Conservation (phyloP, 2,888 invertebrate species). For the Cheiracanthium punctorium region DNA sequence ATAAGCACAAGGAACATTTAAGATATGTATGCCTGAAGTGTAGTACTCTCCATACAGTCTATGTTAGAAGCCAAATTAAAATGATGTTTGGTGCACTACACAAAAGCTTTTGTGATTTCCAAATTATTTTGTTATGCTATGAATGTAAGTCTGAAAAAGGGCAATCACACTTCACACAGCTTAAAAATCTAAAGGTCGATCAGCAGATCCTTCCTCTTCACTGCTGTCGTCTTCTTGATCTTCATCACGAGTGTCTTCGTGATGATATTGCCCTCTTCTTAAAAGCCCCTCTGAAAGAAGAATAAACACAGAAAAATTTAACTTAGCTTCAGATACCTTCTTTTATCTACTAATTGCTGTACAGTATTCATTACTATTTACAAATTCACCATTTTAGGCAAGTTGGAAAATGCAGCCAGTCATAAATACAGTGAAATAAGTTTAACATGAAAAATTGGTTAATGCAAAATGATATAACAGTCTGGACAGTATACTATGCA, state of each 20-base stretch:
- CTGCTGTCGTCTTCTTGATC: slow-evolving; percentile 84
- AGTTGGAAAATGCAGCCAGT: no score
- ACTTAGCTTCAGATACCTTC: no score
- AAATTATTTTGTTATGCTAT: slow-evolving; percentile 22
- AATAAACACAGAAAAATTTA: no score
- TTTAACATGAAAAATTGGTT: no score
- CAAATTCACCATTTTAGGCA: no score
- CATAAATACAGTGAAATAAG: no score
- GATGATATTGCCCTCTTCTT: slow-evolving; percentile 64
- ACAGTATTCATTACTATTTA: no score
- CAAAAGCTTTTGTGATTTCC: slow-evolving; percentile 40
- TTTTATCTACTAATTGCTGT: no score
- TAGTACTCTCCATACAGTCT: slow-evolving; percentile 15
- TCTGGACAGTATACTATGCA: no score
- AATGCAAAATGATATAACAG: no score
- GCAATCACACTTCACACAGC: neutral
- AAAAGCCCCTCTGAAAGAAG: slow-evolving; percentile 58
- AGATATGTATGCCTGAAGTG: slow-evolving; percentile 62
- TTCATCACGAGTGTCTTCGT: slow-evolving; percentile 68
- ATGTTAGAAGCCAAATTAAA: slow-evolving; percentile 43
- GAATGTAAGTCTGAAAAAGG: slow-evolving; percentile 36
- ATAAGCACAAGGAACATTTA: slow-evolving; percentile 51
- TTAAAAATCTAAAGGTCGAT: slow-evolving; percentile 86
- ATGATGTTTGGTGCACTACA: slow-evolving; percentile 58
- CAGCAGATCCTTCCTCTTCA: slow-evolving; percentile 86